Percentiles rank a stretch among this genome's conserved stretches.
Evolutionary conservation across 2,113 vertebrate species (phyloP).

Genomic region (Hypomesus transpacificus): DNA sequence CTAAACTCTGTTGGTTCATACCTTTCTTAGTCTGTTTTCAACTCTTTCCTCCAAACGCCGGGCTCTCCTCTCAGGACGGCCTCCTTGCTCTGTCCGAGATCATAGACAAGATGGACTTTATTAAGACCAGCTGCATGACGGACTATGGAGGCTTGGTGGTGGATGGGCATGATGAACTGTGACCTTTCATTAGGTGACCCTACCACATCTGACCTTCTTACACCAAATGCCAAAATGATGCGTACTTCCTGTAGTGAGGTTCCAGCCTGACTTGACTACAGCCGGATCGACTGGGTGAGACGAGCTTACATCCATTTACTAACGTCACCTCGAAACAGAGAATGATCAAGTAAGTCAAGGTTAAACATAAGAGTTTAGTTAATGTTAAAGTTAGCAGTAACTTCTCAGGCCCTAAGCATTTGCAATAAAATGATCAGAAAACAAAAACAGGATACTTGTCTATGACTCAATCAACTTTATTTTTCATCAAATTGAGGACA

Average conservation of each 20-base stretch:
- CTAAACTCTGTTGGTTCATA: background rate
- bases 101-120: slow-evolving; percentile 54
- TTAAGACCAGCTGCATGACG: slow-evolving; percentile 69
- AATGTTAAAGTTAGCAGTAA: background rate
- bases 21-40: background rate
- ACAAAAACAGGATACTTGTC: background rate
- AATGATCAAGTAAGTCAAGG: no score
- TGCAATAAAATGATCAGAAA: background rate
- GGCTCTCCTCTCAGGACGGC: slow-evolving; percentile 62
- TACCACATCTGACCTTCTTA: no score
- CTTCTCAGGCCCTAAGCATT: no score
- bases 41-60: background rate
- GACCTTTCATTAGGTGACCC: background rate
- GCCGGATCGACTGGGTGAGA: background rate
- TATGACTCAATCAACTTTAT: background rate
- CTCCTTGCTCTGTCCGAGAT: slow-evolving; percentile 63
- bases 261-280: background rate
- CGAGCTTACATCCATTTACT: background rate
- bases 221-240: no score
- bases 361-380: background rate
- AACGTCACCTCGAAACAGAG: background rate
- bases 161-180: slow-evolving; percentile 63
- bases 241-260: background rate
- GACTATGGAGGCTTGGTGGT: slow-evolving; percentile 68
- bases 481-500: slow-evolving; percentile 9